phyloP scores from a whole-genome alignment of 2,113 vertebrate genomes.

The Diadophis punctatus region DNA sequence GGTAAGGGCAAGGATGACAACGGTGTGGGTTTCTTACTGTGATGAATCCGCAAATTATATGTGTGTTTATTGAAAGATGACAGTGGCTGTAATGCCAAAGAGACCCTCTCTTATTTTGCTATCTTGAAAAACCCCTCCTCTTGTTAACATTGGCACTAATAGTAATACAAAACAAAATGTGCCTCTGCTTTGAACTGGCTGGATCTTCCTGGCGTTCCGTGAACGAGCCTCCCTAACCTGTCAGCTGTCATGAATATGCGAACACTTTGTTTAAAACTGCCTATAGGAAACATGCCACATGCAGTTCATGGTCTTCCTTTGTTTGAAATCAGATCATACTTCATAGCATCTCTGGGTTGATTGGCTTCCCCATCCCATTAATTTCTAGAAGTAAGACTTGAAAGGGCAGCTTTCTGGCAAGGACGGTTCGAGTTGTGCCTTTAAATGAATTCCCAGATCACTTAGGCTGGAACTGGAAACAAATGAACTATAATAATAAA shows the following conservation, averaged over 20 bases:
- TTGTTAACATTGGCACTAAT: constrained; percentile 12
- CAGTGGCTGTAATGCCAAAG: not conserved
- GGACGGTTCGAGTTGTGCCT: not conserved
- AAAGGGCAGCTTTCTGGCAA: not conserved
- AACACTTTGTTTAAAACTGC: constrained; percentile 32
- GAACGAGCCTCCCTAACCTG: constrained; percentile 24
- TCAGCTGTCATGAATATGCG: constrained; percentile 33
- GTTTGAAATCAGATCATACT: not conserved
- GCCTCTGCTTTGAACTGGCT: constrained; percentile 27
- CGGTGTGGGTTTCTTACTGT: constrained; percentile 30
- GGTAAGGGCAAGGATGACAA: constrained; percentile 47
- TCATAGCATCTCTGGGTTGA: not conserved
- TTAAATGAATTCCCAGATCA: not conserved
- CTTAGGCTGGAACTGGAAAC: not conserved
- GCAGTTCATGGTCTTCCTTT: constrained; percentile 7
- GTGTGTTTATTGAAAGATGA: not conserved
- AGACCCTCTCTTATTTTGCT: not conserved
- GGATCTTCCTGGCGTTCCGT: constrained; percentile 13
- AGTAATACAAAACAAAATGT: constrained; percentile 20
- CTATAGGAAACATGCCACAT: constrained; percentile 33
- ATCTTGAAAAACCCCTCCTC: constrained; percentile 5
- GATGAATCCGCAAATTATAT: not conserved
- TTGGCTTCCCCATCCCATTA: not conserved
- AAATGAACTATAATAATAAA: not conserved
- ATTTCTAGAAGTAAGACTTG: not conserved